Base-by-base conservation (phyloP, 2,113 vertebrate genomes). In the Vanacampus margaritifer region DNA sequence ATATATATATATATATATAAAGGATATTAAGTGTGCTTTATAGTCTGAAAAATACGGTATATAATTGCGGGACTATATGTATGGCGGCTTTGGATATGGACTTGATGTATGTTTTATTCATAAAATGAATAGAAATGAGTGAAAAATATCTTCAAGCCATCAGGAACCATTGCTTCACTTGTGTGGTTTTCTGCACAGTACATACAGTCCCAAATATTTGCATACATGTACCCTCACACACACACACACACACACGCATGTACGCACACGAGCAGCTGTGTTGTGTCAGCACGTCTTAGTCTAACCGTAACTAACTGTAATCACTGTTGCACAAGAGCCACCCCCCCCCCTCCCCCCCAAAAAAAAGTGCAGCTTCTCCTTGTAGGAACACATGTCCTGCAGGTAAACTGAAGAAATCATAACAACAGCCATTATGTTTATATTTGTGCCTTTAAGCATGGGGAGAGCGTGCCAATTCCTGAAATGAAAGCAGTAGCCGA, bases 251-350 rank as follows among this genome's bases (percentile, higher is more conserved):
- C 67, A 65, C 67, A 56, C 37, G 59, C 67, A 71, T n/a, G n/a
- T 28, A 74, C 7, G 21, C 65, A 54, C 26, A 10, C 46, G 84
- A 89, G 87, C 79, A 90, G 90, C 79, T 90, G 87, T 85, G 74
- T 85, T 90, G 77, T 88, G 85, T 84, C 82, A 83, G 81, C 80
- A 82, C 64, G 68, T 87, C 82, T 51, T 84, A 76, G 79, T 75
- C 58, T 72, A 81, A 84, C 81, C 51, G 75, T 78, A 73, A 83
- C 75, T 71, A 78, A 80, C 80, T 71, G 76, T 75, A 86, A 87
- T 81, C 76, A 76, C 75, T 72, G 78, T 89, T 88, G 78, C 79
- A 78, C 83, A 88, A 87, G 62, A 70, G 61, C 10, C 0, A 37
- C 36, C 71, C 8, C 57, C 24, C 17, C 17, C 17, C 24, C 12